Evolutionary conservation across 1,140 invertebrate species (phyloP).

Genomic region (Orchestia grillus): DNA sequence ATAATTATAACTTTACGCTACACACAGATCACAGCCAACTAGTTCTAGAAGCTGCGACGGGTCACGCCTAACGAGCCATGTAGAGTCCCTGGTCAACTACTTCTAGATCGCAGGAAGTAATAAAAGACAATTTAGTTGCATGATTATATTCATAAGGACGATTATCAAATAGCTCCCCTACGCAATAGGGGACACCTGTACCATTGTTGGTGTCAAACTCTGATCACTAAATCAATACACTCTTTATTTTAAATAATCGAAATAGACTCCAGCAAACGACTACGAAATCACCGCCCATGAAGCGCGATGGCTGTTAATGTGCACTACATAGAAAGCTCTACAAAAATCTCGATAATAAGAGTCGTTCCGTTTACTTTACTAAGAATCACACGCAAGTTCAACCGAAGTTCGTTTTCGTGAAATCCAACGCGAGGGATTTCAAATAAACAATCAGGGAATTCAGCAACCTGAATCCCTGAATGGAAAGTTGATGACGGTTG

Average conservation of each 20-base stretch:
- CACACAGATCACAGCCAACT: too few species aligned
- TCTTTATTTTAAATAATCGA: background rate
- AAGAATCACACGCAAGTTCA: background rate
- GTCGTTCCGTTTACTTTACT: background rate
- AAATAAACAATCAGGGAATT: background rate
- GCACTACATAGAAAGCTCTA: background rate
- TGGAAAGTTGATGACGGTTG: too few species aligned
- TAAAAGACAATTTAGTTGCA: background rate
- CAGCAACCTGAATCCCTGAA: background rate
- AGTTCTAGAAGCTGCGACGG: too few species aligned
- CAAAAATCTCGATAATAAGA: background rate
- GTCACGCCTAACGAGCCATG: too few species aligned
- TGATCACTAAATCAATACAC: background rate
- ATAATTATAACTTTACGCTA: too few species aligned
- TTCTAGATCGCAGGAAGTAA: background rate
- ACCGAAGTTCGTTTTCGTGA: background rate
- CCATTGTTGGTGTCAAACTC: background rate
- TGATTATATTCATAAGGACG: conserved; percentile 28
- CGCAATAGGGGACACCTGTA: background rate
- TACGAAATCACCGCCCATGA: background rate
- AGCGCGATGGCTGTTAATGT: background rate
- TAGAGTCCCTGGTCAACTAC: too few species aligned
- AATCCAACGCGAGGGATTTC: background rate
- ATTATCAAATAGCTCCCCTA: background rate
- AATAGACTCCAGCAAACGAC: background rate